Base-by-base conservation (phyloP, 2,113 vertebrate genomes). In the Choloepus hoffmanni region DNA sequence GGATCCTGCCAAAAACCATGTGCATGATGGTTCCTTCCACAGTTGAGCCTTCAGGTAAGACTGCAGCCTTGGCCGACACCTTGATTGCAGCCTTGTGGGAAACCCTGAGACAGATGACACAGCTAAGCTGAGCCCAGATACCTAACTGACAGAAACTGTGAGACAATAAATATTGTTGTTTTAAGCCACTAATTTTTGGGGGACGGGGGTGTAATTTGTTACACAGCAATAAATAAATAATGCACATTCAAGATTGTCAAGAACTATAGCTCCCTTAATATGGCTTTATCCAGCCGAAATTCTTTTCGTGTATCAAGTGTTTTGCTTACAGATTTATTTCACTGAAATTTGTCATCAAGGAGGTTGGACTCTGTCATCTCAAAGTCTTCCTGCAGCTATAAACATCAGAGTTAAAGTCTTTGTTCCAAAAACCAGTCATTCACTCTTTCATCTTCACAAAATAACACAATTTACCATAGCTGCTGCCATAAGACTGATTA, bases 361-460 rank as follows among this genome's bases (percentile, higher is more conserved):
- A 5, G 3, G 8, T 58, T 72, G 55, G 18, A 94, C 68, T 74
- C 55, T 21, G 11, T 45, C 77, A 55, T 58, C 33, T 58, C 11
- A 13, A 58, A 88, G 73, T 30, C 48, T 65, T 70, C 24, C 24
- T n/a, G 83, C 60, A 60, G 30, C 40, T 45, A 24, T 18, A 84
- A 58, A 89, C 58, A 48, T 89, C 78, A 68, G 60, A 73, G 65
- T 58, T 30, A 73, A 23, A 65, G 83, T 94, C 36, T 63, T 94
- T 72, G 62, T 18, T 84, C 45, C 63, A 63, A 83, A 86, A 50
- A 78, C 19, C 43, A 24, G 3, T 30, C 60, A 33, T 63, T 85
- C 48, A 81, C 10, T 60, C 63, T 62, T 90, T 63, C 58, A 82
- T 68, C 30, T 33, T 90, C 21, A 76, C 43, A 36, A 81, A 81